A percentile compares a stretch with the other conserved stretches of the same genome.
Conservation (phyloP, 30 jellyfish, hydroid and myxozoan species). For the Pelagia noctiluca region DNA sequence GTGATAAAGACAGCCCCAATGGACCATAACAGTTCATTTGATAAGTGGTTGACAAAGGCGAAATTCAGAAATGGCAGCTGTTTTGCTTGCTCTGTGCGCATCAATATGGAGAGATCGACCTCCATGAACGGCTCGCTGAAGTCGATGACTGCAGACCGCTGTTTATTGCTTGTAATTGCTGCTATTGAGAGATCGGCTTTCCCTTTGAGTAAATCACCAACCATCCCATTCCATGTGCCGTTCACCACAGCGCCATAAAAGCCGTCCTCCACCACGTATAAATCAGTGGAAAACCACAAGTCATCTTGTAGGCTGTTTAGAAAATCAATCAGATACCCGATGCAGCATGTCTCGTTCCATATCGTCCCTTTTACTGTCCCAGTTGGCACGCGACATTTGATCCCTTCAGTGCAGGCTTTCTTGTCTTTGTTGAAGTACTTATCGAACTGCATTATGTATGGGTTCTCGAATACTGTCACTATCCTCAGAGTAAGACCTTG, state of each 20-base stretch:
- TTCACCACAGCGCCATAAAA: conserved; percentile 50
- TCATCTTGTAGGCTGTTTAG: conserved; percentile 50
- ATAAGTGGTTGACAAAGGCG: conserved; percentile 40
- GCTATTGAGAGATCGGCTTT: conserved; percentile 74
- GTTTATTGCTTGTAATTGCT: conserved; percentile 47
- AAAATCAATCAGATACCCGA: conserved; percentile 70
- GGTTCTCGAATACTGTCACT: conserved; percentile 15
- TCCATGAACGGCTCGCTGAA: conserved; percentile 54
- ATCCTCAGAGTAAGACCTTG: conserved; percentile 17
- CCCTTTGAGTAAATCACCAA: conserved; percentile 62
- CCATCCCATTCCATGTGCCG: conserved; percentile 75
- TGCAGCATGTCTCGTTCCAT: conserved; percentile 65
- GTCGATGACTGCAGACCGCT: conserved; percentile 65
- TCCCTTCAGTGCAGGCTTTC: conserved; percentile 17
- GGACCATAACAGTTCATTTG: conserved; percentile 27
- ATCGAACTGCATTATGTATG: conserved; percentile 1
- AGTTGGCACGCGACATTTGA: conserved; percentile 8
- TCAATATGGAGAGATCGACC: conserved; percentile 29
- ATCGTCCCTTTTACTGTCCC: background rate
- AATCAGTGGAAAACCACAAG: conserved; percentile 27
- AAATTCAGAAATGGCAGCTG: conserved; percentile 55
- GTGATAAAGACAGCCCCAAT: conserved; percentile 1
- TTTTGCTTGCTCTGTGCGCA: conserved; percentile 1
- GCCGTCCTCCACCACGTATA: conserved; percentile 73
- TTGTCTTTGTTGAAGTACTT: background rate